Percentiles rank a stretch among this genome's conserved stretches.
phyloP scores from a whole-genome alignment of 2,888 invertebrate species.

The Mimumesa dahlbomi region DNA sequence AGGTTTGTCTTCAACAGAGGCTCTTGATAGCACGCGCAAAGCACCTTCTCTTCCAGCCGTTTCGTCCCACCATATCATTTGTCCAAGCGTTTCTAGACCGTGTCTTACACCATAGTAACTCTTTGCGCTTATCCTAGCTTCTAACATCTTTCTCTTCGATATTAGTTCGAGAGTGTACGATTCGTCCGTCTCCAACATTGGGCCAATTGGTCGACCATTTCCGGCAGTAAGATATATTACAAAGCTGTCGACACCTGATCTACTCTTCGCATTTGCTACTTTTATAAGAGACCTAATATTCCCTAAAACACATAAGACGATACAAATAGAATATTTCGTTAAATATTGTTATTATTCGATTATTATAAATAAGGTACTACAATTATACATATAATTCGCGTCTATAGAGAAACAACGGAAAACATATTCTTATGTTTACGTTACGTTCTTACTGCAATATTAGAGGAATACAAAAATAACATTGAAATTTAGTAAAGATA shows the following conservation, averaged over 20 bases:
- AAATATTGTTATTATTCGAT: no score
- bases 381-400: no score
- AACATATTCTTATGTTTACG: no score
- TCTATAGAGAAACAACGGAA: no score
- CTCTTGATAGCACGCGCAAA: slow-evolving; percentile 85
- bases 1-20: slow-evolving; percentile 89
- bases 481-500: no score
- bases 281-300: slow-evolving; percentile 73
- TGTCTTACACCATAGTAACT: slow-evolving; percentile 90
- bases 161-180: slow-evolving; percentile 86
- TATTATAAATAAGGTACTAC: no score
- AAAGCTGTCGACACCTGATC: slow-evolving; percentile 72
- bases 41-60: slow-evolving; percentile 82
- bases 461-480: no score
- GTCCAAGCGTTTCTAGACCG: slow-evolving; percentile 89
- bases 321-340: no score
- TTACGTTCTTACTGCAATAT: no score
- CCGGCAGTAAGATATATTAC: slow-evolving; percentile 73
- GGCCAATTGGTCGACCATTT: slow-evolving; percentile 82
- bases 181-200: slow-evolving; percentile 87
- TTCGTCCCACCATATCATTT: slow-evolving; percentile 90
- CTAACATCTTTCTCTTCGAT: slow-evolving; percentile 81
- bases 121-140: slow-evolving; percentile 84
- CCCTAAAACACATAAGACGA: slow-evolving; percentile 67
- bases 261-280: slow-evolving; percentile 70